These are phyloP conservation scores for Drosophila equinoxialis DNA, from an alignment of 1,140 invertebrate genomes.

Conservation along the genomic window DNA sequence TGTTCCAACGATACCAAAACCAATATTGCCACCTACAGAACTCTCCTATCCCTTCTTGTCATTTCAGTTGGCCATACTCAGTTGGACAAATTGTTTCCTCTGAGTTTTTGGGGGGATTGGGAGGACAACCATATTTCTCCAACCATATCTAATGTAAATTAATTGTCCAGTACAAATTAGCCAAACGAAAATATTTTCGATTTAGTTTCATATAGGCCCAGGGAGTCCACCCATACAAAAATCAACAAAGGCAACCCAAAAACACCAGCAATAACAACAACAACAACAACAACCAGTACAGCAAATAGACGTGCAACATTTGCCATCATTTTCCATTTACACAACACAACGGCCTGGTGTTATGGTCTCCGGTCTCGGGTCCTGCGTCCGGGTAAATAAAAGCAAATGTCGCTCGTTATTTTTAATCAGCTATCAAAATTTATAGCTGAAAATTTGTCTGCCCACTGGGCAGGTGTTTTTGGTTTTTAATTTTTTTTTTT, in stretches of 20 bases:
- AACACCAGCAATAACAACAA: neutral
- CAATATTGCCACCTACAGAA: neutral
- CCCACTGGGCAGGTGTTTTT: slow-evolving; percentile 40
- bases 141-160: slow-evolving; percentile 20
- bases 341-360: slow-evolving; percentile 14
- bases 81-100: slow-evolving; percentile 10
- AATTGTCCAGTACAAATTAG: slow-evolving; percentile 21
- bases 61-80: neutral
- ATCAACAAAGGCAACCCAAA: neutral
- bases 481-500: neutral
- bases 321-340: slow-evolving; percentile 59
- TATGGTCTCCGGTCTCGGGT: neutral
- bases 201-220: slow-evolving; percentile 14
- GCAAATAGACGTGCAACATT: slow-evolving; percentile 27
- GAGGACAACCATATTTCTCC: neutral
- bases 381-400: slow-evolving; percentile 54
- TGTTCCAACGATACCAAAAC: neutral
- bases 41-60: neutral
- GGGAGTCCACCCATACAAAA: neutral
- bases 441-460: slow-evolving; percentile 71
- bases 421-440: slow-evolving; percentile 76
- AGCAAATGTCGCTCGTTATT: slow-evolving; percentile 72
- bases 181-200: slow-evolving; percentile 18
- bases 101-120: neutral
- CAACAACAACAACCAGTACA: neutral